phyloP scores from a whole-genome alignment of 2,113 vertebrate species.

The Myrmecobius fasciatus region DNA sequence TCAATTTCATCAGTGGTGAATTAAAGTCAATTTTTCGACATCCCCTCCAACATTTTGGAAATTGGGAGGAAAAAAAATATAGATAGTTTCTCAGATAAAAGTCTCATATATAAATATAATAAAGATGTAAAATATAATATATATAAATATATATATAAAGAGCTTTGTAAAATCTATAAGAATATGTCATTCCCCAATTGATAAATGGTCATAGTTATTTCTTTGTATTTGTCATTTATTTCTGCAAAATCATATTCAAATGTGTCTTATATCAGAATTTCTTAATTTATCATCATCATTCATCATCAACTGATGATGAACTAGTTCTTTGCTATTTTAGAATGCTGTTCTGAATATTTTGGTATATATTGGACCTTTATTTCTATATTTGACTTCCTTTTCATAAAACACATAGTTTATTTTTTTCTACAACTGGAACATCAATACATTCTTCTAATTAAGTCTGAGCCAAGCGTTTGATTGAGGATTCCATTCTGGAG shows the following conservation, averaged over 20 bases:
- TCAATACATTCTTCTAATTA: background rate
- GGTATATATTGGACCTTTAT: background rate
- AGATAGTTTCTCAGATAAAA: background rate
- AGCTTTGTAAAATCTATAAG: background rate
- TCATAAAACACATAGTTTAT: background rate
- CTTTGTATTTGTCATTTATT: background rate
- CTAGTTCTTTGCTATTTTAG: background rate
- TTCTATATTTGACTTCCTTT: background rate
- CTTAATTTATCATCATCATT: too few species aligned
- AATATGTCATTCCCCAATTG: background rate
- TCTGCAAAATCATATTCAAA: background rate
- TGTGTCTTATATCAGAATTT: background rate
- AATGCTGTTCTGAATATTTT: background rate
- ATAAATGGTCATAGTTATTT: background rate
- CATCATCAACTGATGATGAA: background rate
- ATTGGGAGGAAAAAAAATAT: background rate
- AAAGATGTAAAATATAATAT: too few species aligned
- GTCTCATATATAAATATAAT: background rate
- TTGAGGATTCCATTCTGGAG: background rate
- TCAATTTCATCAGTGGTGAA: background rate
- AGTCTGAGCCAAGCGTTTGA: background rate
- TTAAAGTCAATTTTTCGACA: background rate
- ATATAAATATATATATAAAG: background rate
- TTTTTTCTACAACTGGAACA: background rate
- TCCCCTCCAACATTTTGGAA: background rate